Base-by-base conservation (phyloP, 2,888 invertebrate species). In the Coelinius sp. region DNA sequence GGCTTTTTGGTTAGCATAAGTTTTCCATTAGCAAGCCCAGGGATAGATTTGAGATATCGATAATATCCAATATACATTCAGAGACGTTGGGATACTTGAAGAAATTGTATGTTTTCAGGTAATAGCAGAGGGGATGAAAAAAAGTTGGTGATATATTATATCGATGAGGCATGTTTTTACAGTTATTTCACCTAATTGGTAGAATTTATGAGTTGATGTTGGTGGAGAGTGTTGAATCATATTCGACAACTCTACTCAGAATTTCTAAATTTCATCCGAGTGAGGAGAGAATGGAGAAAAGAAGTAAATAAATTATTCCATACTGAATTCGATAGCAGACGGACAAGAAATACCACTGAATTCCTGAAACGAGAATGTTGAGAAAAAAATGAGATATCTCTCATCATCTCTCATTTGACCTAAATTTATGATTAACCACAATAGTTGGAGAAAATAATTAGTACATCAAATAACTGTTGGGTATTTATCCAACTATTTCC, bases 401-500 rank as follows among this genome's bases (percentile, higher is more conserved):
- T 53, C 24, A 53, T 53, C 53, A 22, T 8, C 12, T 22, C 24
- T 12, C 20, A 52, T 22, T 77, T 76, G 76, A 76, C 77, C 75
- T 73, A 81, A 80, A 80, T 80, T 83, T 75, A 75, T 74, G 77
- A 80, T 80, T 76, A 77, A 75, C 6, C n/a, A n/a, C 41, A 10
- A 73, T 72, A 82, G 79, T 80, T 79, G 80, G 24, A 41, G 76
- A 82, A 85, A 84, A 85, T 87, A 86, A 86, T 87, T 85, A 87
- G 83, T 79, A 79, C 78, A 69, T 78, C 83, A 86, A 86, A 85
- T 83, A 86, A 71, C 56, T 75, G 74, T 25, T 27, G 78, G 77
- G 82, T 85, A 82, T 84, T 83, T 84, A 83, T 84, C 77, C 80
- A 79, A 68, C 83, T 82, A 87, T 86, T 86, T 87, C 79, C 80